phyloP scores from a whole-genome alignment of 1,140 invertebrate species.

The Atta texana region DNA sequence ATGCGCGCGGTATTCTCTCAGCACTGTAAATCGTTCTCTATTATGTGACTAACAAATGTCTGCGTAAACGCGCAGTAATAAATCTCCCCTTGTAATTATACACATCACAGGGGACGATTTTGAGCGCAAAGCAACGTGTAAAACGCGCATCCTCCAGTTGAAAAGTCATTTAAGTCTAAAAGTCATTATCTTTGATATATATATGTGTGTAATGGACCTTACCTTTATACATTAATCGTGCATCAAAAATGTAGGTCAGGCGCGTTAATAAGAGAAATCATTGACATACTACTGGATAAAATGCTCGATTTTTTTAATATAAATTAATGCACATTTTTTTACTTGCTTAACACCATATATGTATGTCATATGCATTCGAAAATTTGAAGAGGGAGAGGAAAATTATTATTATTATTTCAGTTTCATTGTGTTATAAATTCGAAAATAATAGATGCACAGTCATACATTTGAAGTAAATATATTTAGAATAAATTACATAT shows the following conservation, averaged over 20 bases:
- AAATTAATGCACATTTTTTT: neutral
- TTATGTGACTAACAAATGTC: constrained; percentile 59
- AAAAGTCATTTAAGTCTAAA: constrained; percentile 55
- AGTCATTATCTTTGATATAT: constrained; percentile 41
- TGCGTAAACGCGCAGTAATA: constrained; percentile 50
- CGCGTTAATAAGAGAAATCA: constrained; percentile 32
- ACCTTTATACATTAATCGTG: constrained; percentile 24
- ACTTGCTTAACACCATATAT: neutral
- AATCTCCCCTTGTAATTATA: constrained; percentile 51
- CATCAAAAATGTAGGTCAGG: constrained; percentile 39
- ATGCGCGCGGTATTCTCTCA: constrained; percentile 30
- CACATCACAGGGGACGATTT: constrained; percentile 45
- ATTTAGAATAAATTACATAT: no score
- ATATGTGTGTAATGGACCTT: neutral
- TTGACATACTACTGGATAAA: constrained; percentile 19
- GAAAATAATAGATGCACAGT: no score
- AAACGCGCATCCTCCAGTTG: constrained; percentile 6
- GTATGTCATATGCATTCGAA: neutral
- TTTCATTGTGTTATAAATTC: no score
- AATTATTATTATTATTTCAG: no score
- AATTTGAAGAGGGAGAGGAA: neutral
- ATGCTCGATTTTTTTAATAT: neutral
- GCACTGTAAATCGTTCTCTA: constrained; percentile 50
- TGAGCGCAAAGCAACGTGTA: constrained; percentile 27
- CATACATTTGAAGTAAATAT: no score